Conservation (phyloP, 1,140 invertebrate genomes). For the Drosophila kanapiae region DNA sequence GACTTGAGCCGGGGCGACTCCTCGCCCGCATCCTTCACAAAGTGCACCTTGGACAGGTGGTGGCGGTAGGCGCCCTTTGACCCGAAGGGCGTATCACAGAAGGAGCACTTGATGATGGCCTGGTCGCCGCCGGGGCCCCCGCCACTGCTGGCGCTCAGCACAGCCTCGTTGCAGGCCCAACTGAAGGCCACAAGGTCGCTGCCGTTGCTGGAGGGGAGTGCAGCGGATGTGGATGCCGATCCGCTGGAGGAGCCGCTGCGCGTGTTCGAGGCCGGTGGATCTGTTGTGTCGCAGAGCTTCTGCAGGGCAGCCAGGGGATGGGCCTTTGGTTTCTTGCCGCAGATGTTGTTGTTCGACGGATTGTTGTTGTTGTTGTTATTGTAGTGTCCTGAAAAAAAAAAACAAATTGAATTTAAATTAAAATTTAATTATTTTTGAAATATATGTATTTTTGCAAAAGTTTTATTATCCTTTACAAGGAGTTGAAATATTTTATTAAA, state of each 20-base stretch:
- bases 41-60: constrained; percentile 98
- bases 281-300: constrained; percentile 95
- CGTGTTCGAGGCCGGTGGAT: constrained; percentile 80
- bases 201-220: constrained; percentile 78
- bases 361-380: constrained; percentile 75
- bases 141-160: constrained; percentile 88
- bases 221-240: constrained; percentile 65
- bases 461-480: too few relatives aligned
- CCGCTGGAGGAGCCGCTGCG: constrained; percentile 67
- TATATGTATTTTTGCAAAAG: accelerated
- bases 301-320: constrained; percentile 97
- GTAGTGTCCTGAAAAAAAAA: constrained; percentile 44
- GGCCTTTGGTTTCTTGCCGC: constrained; percentile 88
- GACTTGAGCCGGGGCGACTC: constrained; percentile 85
- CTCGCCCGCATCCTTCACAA: constrained; percentile 96
- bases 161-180: constrained; percentile 96
- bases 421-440: not conserved
- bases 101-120: constrained; percentile 97
- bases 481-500: too few relatives aligned
- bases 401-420: not conserved
- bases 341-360: constrained; percentile 23
- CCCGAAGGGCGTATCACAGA: constrained; percentile 98
- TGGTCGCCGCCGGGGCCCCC: constrained; percentile 24
- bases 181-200: constrained; percentile 93
- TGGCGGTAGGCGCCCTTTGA: constrained; percentile 98